Conservation (phyloP, 2,113 vertebrate species). For the Vulpes vulpes region DNA sequence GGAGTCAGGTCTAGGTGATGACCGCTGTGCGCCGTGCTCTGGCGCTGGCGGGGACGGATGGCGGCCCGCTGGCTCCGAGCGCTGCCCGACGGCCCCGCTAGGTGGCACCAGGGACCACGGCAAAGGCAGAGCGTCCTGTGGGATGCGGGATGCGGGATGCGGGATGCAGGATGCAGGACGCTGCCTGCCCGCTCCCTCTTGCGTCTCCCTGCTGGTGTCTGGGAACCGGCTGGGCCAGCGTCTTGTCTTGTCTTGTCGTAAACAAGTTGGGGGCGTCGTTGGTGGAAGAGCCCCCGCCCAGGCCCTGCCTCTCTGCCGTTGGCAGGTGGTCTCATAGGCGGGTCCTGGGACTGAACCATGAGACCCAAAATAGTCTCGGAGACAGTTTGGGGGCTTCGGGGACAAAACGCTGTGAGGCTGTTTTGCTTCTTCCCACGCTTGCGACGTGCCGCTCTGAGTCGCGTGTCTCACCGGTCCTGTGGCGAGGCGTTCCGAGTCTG, state of each 20-base stretch:
- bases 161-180: neutral
- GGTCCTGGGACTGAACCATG: rapidly evolving
- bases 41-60: neutral
- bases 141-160: neutral
- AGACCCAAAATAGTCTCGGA: rapidly evolving
- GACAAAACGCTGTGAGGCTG: rapidly evolving
- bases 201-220: rapidly evolving
- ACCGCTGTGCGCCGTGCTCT: rapidly evolving
- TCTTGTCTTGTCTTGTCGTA: neutral
- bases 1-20: neutral
- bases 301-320: neutral
- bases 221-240: rapidly evolving
- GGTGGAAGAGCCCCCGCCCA: neutral
- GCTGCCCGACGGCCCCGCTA: neutral
- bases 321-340: rapidly evolving
- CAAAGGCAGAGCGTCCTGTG: rapidly evolving
- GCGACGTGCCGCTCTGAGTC: rapidly evolving
- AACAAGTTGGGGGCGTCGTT: neutral
- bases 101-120: conserved; percentile 41
- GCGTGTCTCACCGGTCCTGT: rapidly evolving
- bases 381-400: neutral
- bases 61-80: rapidly evolving
- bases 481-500: neutral
- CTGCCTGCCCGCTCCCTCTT: rapidly evolving
- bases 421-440: rapidly evolving